Percentiles rank a stretch among this genome's conserved stretches.
Conservation (phyloP, 2,797 vertebrate genomes). For the Xerus rutilus region DNA sequence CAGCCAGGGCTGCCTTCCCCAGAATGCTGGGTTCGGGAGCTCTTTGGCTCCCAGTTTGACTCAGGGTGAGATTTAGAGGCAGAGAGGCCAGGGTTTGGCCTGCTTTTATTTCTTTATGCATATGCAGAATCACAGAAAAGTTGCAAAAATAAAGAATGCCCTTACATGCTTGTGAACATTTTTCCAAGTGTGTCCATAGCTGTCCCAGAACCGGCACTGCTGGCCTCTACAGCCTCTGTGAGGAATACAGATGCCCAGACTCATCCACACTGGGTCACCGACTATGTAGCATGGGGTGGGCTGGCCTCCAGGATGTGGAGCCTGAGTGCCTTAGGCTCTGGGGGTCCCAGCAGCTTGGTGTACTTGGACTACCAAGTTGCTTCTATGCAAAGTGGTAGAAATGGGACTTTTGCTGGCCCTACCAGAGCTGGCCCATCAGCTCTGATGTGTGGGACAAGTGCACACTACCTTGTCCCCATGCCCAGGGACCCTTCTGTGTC, state of each 20-base stretch:
- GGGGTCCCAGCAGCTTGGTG: background rate
- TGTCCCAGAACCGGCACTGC: background rate
- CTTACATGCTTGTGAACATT: background rate
- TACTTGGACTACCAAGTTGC: background rate
- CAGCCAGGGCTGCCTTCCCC: background rate
- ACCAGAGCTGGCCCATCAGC: background rate
- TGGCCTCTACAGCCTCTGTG: background rate
- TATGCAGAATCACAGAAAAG: background rate
- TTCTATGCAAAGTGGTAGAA: background rate
- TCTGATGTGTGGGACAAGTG: background rate
- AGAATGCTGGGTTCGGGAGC: background rate
- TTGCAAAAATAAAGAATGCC: background rate
- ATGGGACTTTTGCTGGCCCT: background rate
- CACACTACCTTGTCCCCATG: background rate
- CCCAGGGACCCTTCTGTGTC: background rate
- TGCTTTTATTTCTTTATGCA: background rate
- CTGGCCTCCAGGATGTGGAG: background rate
- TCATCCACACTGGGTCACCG: background rate
- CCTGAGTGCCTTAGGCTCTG: background rate
- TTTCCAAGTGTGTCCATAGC: background rate
- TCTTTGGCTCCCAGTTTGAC: background rate
- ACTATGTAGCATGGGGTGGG: background rate
- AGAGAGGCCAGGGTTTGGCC: background rate
- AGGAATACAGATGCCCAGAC: background rate
- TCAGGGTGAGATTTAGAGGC: background rate